A percentile compares a stretch with the other conserved stretches of the same genome.
Evolutionary conservation across 1,140 invertebrate genomes (phyloP).

Genomic region (Drepana arcuata): DNA sequence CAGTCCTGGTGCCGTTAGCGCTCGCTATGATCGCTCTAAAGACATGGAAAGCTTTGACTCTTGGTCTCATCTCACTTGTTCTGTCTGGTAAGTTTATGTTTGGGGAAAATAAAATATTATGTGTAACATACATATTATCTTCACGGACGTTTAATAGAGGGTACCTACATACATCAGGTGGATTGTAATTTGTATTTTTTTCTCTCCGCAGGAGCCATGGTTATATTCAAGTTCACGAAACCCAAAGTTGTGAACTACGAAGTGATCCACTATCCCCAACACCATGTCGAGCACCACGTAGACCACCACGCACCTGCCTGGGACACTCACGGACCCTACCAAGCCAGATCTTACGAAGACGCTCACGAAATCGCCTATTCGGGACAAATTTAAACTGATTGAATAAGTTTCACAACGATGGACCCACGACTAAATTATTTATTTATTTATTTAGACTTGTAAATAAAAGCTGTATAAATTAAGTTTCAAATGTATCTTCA

Average conservation of each 20-base stretch:
- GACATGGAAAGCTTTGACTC: slow-evolving; percentile 89
- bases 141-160: no score
- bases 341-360: slow-evolving; percentile 68
- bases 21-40: slow-evolving; percentile 86
- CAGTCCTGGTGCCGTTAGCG: slow-evolving; percentile 83
- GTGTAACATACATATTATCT: no score
- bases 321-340: slow-evolving; percentile 75
- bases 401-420: slow-evolving; percentile 38
- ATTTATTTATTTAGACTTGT: slow-evolving; percentile 62
- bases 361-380: slow-evolving; percentile 79
- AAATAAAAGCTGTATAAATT: slow-evolving; percentile 56
- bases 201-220: slow-evolving; percentile 76
- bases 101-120: no score
- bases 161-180: no score
- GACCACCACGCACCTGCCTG: slow-evolving; percentile 70
- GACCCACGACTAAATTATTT: slow-evolving; percentile 65
- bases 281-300: slow-evolving; percentile 78
- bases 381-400: slow-evolving; percentile 66
- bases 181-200: slow-evolving; percentile 3
- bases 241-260: slow-evolving; percentile 88
- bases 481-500: slow-evolving; percentile 59
- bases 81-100: slow-evolving; percentile 70
- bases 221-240: slow-evolving; percentile 88
- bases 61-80: slow-evolving; percentile 87
- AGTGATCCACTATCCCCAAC: slow-evolving; percentile 87